Percentiles rank a stretch among this genome's conserved stretches.
These are phyloP conservation scores for Pseudococcus viburni DNA, from an alignment of 2,888 invertebrate genomes.

Conservation along the genomic window DNA sequence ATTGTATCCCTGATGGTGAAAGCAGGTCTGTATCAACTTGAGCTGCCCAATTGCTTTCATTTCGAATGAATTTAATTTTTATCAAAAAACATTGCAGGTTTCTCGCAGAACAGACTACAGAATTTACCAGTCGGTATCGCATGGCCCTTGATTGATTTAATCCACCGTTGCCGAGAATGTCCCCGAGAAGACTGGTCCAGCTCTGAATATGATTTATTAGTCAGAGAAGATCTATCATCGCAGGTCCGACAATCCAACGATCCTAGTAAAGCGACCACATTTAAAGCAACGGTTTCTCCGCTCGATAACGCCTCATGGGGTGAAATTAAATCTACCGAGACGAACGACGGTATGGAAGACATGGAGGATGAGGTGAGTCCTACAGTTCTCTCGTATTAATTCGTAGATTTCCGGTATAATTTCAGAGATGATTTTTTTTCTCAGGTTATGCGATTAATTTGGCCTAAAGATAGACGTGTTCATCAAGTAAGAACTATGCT, in stretches of 20 bases:
- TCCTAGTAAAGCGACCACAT: slow-evolving; percentile 48
- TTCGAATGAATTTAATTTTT: not conserved
- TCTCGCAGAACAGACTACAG: slow-evolving; percentile 67
- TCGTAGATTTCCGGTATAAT: slow-evolving; percentile 34
- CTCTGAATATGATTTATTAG: slow-evolving; percentile 80
- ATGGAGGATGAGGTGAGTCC: slow-evolving; percentile 71
- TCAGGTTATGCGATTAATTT: slow-evolving; percentile 69
- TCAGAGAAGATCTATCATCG: slow-evolving; percentile 80
- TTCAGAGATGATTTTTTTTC: not conserved
- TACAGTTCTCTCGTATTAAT: not conserved
- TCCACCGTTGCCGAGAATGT: slow-evolving; percentile 79
- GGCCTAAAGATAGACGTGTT: slow-evolving; percentile 78
- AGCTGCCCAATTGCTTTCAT: not conserved
- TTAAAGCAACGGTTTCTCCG: slow-evolving; percentile 53
- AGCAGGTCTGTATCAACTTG: slow-evolving; percentile 44
- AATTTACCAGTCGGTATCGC: slow-evolving; percentile 74
- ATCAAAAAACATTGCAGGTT: slow-evolving; percentile 53
- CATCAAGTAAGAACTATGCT: slow-evolving; percentile 86
- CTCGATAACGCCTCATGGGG: slow-evolving; percentile 53
- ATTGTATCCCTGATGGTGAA: slow-evolving; percentile 57
- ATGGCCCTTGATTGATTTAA: slow-evolving; percentile 78
- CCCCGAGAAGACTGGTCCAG: slow-evolving; percentile 83
- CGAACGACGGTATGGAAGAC: slow-evolving; percentile 80
- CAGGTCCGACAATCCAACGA: slow-evolving; percentile 54
- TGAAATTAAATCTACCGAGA: slow-evolving; percentile 69